Base-by-base conservation (phyloP, 2,797 vertebrate species). In the Numenius phaeopus region DNA sequence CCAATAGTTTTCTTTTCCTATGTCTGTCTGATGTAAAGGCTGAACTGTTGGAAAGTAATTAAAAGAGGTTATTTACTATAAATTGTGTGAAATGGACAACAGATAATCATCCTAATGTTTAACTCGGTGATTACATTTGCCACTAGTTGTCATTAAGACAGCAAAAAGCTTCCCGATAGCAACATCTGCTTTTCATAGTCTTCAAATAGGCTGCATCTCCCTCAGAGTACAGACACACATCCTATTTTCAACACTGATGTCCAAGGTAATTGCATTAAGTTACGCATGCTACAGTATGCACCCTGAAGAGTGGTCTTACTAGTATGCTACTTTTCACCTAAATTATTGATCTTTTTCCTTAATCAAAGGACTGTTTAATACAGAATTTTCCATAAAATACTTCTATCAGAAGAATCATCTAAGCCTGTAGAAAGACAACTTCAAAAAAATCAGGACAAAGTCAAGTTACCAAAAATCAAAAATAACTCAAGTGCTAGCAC, bases 1-100 rank as follows among this genome's bases (percentile, higher is more conserved):
- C 99, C 95, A 98, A 97, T 66, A 99, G 97, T 97, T 99, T 99
- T 98, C 99, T 99, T 98, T 99, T 99, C 96, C 99, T 99, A 93
- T 99, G 99, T 94, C 99, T 98, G 92, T 99, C 99, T 92, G 98
- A 98, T 94, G 98, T 98, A 91, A 99, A 97, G 80, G 98, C 97
- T 90, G 99, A 99, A 98, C 99, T 99, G 97, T 83, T 96, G 83
- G 47, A 96, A 78, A 94, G 50, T 82, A 89, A 98, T 86, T 66
- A 42, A 70, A 87, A 95, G 47, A 39, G 0, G 57, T 90, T 93
- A 90, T 59, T 83, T 61, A 82, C 17, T 13, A 62, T 37, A 95
- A 42, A 67, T 4, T 27, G 14, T 52, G 42, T 70, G 47, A 76
- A 88, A 91, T 2, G 7, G 59, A 66, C 9, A 72, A 81, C 37